Percentiles rank a stretch among this genome's conserved stretches.
phyloP scores from a whole-genome alignment of 2,113 vertebrate species.

The Merops nubicus region DNA sequence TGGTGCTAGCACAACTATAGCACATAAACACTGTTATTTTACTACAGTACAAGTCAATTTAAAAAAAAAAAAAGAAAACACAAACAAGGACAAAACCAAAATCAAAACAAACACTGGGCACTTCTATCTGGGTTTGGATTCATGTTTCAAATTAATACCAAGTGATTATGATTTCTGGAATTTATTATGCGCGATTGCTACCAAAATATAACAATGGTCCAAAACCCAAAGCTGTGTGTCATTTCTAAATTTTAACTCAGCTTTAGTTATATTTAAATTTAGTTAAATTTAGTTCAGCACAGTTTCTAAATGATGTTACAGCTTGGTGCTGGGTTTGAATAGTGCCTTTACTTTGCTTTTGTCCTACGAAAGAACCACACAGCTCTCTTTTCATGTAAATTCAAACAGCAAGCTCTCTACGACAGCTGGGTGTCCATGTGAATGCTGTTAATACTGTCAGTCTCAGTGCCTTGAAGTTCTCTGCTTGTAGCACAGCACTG shows the following conservation, averaged over 20 bases:
- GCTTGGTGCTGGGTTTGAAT: neutral
- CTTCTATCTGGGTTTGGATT: neutral
- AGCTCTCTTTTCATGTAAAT: neutral
- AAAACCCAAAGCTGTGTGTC: neutral
- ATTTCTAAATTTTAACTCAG: conserved; percentile 3
- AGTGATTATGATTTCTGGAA: neutral
- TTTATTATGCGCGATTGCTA: neutral
- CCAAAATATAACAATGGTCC: neutral
- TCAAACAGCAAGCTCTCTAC: neutral
- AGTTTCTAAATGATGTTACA: neutral
- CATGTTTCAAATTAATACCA: neutral
- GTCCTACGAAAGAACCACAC: neutral
- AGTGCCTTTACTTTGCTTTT: conserved; percentile 4
- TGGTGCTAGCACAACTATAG: neutral
- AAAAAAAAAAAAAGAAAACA: neutral
- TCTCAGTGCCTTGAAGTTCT: neutral
- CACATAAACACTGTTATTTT: neutral
- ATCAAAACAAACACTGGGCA: neutral
- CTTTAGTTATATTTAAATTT: no score
- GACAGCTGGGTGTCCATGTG: neutral
- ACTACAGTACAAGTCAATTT: neutral
- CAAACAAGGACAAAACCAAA: no score
- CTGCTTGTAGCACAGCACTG: neutral
- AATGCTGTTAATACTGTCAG: neutral
- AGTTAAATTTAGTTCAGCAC: no score